A percentile compares a stretch with the other conserved stretches of the same genome.
Conservation (phyloP, 2,888 invertebrate genomes). For the Cetonia aurata region DNA sequence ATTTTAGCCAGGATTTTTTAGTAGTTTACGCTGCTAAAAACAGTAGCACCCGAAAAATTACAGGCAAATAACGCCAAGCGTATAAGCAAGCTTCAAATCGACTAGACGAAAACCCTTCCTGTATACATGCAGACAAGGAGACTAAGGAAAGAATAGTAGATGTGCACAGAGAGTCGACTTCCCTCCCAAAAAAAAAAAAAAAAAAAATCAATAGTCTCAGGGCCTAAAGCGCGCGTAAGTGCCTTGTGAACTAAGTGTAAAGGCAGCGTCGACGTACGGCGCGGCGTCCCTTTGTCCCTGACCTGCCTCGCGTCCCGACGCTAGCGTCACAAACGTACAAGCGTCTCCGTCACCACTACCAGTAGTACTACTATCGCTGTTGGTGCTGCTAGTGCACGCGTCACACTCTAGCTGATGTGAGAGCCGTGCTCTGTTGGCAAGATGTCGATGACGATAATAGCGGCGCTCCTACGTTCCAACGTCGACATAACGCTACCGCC, state of each 20-base stretch:
- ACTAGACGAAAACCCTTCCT: no score
- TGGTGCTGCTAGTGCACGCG: no score
- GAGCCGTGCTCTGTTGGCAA: background rate
- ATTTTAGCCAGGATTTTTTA: no score
- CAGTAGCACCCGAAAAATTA: no score
- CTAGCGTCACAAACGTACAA: conserved; percentile 59
- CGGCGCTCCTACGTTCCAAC: conserved; percentile 3
- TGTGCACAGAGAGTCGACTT: conserved; percentile 49
- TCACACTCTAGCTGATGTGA: no score
- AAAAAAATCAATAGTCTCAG: conserved; percentile 49
- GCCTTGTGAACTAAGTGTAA: conserved; percentile 59
- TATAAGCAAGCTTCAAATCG: no score
- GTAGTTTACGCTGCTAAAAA: no score
- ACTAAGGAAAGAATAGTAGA: conserved; percentile 24
- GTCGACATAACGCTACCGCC: background rate
- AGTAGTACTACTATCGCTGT: conserved; percentile 49
- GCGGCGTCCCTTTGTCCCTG: conserved; percentile 63
- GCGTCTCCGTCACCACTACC: conserved; percentile 57
- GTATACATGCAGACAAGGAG: no score
- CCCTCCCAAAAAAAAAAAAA: conserved; percentile 44
- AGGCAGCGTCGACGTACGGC: conserved; percentile 57
- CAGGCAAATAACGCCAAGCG: no score
- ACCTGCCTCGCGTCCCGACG: conserved; percentile 63
- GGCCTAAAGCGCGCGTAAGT: conserved; percentile 50
- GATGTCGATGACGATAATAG: conserved; percentile 48